A percentile compares a stretch with the other conserved stretches of the same genome.
phyloP scores from a whole-genome alignment of 2,888 invertebrate genomes.

The Leptarthrus brevirostris region DNA sequence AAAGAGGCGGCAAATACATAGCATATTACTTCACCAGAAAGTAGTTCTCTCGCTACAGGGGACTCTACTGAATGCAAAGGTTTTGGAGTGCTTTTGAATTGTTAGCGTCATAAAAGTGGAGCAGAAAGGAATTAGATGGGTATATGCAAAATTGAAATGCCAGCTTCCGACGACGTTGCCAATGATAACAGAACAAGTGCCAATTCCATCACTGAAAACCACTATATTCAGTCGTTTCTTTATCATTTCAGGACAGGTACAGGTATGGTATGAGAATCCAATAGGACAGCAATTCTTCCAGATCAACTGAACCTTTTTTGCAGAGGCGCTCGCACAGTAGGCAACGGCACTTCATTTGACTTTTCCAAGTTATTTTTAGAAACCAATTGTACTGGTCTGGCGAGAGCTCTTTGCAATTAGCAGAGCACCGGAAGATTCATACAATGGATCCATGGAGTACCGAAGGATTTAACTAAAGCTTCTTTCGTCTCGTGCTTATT shows the following conservation, averaged over 20 bases:
- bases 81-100: background rate
- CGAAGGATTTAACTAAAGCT: background rate
- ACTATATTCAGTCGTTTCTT: background rate
- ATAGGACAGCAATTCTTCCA: background rate
- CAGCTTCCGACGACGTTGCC: background rate
- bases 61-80: constrained; percentile 2
- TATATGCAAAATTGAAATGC: background rate
- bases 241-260: background rate
- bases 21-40: constrained; percentile 4
- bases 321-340: background rate
- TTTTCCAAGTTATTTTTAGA: constrained; percentile 22
- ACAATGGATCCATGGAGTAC: background rate
- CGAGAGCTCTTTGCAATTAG: constrained; percentile 25
- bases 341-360: background rate
- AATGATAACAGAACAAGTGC: background rate
- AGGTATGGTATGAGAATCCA: background rate
- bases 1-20: constrained; percentile 7
- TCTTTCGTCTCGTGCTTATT: background rate
- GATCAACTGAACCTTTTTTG: background rate
- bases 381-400: constrained; percentile 7
- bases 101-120: constrained; percentile 8
- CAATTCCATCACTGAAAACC: background rate
- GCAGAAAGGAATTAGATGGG: background rate
- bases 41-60: constrained; percentile 13
- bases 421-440: constrained; percentile 14